These are phyloP conservation scores for Dichetophora obliterata DNA, from an alignment of 2,888 invertebrate genomes.

Conservation along the genomic window DNA sequence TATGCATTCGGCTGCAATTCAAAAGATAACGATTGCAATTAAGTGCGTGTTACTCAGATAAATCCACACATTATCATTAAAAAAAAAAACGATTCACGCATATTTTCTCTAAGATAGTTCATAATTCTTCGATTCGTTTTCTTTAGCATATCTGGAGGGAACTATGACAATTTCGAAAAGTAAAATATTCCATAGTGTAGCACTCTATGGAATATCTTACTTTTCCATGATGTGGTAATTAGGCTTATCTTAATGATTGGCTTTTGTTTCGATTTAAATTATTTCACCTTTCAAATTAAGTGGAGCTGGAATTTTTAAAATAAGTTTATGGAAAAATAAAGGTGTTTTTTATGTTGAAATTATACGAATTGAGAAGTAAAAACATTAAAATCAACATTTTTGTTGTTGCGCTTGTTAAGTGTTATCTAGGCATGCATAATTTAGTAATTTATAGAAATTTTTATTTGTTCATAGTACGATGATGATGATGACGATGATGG, in stretches of 20 bases:
- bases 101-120: background rate
- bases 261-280: slow-evolving; percentile 62
- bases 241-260: slow-evolving; percentile 62
- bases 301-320: slow-evolving; percentile 13
- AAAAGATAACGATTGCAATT: slow-evolving; percentile 62
- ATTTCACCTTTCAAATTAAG: slow-evolving; percentile 40
- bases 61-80: slow-evolving; percentile 57
- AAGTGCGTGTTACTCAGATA: slow-evolving; percentile 63
- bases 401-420: background rate
- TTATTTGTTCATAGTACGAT: slow-evolving; percentile 3
- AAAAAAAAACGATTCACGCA: background rate
- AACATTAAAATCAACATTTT: background rate
- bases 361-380: background rate
- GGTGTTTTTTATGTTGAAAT: slow-evolving; percentile 3
- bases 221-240: slow-evolving; percentile 55
- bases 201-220: background rate
- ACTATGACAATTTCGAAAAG: background rate
- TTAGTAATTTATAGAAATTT: slow-evolving; percentile 36
- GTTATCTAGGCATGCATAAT: slow-evolving; percentile 25
- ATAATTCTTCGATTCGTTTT: background rate
- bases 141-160: background rate
- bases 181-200: background rate
- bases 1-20: slow-evolving; percentile 57
- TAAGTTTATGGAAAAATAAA: background rate
- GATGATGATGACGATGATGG: background rate